Evolutionary conservation across 2,888 invertebrate species (phyloP).

Genomic region (Drosophila multiciliata): DNA sequence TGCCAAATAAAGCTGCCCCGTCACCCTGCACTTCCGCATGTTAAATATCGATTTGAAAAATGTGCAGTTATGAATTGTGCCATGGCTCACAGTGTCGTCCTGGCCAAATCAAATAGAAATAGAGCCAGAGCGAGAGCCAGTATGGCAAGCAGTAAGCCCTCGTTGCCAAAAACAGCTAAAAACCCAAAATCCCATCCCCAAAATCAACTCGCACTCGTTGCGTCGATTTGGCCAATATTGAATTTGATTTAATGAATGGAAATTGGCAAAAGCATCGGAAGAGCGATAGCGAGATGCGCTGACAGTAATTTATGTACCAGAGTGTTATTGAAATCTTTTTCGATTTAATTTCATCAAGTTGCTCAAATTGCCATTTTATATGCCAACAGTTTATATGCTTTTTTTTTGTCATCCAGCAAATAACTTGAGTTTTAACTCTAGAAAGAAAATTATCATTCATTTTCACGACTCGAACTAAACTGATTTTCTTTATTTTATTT

Average conservation of each 20-base stretch:
- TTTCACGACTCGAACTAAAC: not conserved
- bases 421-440: too few species aligned
- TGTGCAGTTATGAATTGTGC: slow-evolving; percentile 74
- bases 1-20: slow-evolving; percentile 11
- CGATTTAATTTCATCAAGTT: slow-evolving; percentile 35
- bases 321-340: slow-evolving; percentile 32
- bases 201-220: slow-evolving; percentile 54
- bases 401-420: not conserved
- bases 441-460: too few species aligned
- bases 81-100: slow-evolving; percentile 38
- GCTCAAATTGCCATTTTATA: not conserved
- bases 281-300: slow-evolving; percentile 29
- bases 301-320: slow-evolving; percentile 51
- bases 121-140: slow-evolving; percentile 46
- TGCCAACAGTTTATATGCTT: not conserved
- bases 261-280: slow-evolving; percentile 65
- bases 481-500: not conserved
- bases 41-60: slow-evolving; percentile 77
- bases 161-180: not conserved
- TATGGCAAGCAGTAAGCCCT: slow-evolving; percentile 9
- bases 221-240: slow-evolving; percentile 76
- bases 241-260: slow-evolving; percentile 80
- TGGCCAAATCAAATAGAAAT: slow-evolving; percentile 73
- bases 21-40: slow-evolving; percentile 11
- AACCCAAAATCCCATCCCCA: not conserved